Conservation (phyloP, 2,888 invertebrate species). For the Carterocephalus palaemon region DNA sequence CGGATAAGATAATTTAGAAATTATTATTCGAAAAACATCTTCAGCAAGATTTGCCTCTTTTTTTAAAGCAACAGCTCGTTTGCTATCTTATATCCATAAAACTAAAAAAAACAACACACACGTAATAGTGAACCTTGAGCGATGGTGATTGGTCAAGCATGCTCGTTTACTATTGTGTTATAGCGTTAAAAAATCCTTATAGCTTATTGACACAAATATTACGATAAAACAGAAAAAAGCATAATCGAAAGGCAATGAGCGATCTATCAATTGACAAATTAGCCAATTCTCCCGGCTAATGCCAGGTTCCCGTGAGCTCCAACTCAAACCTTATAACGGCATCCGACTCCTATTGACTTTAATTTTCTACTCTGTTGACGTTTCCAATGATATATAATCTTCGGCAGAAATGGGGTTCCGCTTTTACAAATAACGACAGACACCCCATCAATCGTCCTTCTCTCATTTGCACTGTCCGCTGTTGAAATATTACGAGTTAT, state of each 20-base stretch:
- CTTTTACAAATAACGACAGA: constrained; percentile 77
- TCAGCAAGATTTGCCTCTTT: too few relatives aligned
- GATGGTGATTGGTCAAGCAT: too few relatives aligned
- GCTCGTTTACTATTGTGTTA: too few relatives aligned
- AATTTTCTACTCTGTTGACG: constrained; percentile 77
- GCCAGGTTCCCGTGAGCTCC: constrained; percentile 60
- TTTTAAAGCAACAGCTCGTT: too few relatives aligned
- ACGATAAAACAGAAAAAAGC: constrained; percentile 36
- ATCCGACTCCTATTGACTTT: constrained; percentile 70
- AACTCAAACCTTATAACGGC: constrained; percentile 60
- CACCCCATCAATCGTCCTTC: constrained; percentile 68
- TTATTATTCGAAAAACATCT: too few relatives aligned
- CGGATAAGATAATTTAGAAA: too few relatives aligned
- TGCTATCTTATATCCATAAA: too few relatives aligned
- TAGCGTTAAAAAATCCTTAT: too few relatives aligned
- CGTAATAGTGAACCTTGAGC: too few relatives aligned
- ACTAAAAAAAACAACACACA: too few relatives aligned
- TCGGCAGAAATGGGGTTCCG: constrained; percentile 67
- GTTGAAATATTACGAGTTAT: constrained; percentile 73
- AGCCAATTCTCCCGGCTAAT: constrained; percentile 62
- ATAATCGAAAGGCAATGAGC: constrained; percentile 67
- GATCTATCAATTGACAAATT: constrained; percentile 65
- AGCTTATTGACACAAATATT: too few relatives aligned
- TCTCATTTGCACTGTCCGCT: constrained; percentile 69
- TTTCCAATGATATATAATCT: constrained; percentile 74